Evolutionary conservation across 2,888 invertebrate genomes (phyloP).

Genomic region (Dryococelus australis): DNA sequence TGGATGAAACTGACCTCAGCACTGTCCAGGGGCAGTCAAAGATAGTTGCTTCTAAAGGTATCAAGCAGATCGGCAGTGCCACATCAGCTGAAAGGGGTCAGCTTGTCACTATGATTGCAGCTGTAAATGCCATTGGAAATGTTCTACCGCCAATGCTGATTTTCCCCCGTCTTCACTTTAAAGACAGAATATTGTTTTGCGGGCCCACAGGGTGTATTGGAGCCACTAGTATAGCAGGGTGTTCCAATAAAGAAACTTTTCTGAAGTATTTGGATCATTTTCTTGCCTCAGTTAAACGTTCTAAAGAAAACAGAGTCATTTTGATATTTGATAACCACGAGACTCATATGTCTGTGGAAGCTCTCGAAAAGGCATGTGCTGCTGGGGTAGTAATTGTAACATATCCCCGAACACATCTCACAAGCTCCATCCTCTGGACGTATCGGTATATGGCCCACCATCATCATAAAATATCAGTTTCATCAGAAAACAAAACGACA

Average conservation of each 20-base stretch:
- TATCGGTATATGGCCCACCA: constrained; percentile 34
- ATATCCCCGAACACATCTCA: constrained; percentile 17
- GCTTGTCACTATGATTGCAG: no score
- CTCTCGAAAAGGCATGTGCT: constrained; percentile 11
- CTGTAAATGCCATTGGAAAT: no score
- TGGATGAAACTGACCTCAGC: no score
- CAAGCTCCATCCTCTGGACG: constrained; percentile 35
- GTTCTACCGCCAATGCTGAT: no score
- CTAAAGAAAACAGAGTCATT: constrained; percentile 17
- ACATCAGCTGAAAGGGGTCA: constrained; percentile 26
- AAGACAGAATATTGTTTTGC: constrained; percentile 6
- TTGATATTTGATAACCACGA: constrained; percentile 21
- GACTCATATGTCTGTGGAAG: constrained; percentile 22
- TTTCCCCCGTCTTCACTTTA: constrained; percentile 30
- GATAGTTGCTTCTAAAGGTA: not conserved
- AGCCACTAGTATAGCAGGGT: constrained; percentile 28
- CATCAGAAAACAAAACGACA: no score
- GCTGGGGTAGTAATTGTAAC: constrained; percentile 12
- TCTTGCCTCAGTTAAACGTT: not conserved
- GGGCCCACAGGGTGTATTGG: constrained; percentile 24
- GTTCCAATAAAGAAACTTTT: constrained; percentile 26
- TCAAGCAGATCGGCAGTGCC: not conserved
- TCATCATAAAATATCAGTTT: no score
- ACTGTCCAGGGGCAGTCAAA: no score
- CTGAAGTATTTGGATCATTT: no score